Conservation (phyloP, 1,140 invertebrate species). For the Heliconius melpomene region DNA sequence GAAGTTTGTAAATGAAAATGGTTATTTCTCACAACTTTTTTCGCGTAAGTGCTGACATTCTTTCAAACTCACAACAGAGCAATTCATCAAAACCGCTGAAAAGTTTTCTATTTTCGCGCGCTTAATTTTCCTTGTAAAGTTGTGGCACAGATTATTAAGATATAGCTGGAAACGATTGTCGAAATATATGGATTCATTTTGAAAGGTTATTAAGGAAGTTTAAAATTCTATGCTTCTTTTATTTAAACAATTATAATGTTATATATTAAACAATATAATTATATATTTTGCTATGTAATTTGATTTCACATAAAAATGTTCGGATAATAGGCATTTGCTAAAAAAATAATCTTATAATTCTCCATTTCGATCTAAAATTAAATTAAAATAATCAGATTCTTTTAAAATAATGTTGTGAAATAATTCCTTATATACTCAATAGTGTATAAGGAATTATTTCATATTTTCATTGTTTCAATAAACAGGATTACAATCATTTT, state of each 20-base stretch:
- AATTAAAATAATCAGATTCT: too few species aligned
- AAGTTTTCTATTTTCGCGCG: conserved; percentile 53
- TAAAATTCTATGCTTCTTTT: not conserved
- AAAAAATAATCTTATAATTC: too few species aligned
- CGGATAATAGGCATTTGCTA: too few species aligned
- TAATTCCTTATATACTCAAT: too few species aligned
- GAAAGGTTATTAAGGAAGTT: not conserved
- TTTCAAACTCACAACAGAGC: conserved; percentile 51
- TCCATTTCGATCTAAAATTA: too few species aligned
- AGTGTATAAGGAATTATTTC: too few species aligned
- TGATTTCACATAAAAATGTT: too few species aligned
- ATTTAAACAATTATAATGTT: too few species aligned
- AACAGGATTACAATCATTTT: not conserved
- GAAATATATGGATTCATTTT: not conserved
- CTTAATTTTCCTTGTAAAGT: conserved; percentile 44
- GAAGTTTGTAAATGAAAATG: conserved; percentile 38
- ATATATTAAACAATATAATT: too few species aligned
- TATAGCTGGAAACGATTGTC: conserved; percentile 14
- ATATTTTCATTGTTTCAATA: too few species aligned
- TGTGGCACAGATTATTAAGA: conserved; percentile 36
- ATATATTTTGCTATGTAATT: too few species aligned
- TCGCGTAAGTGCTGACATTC: conserved; percentile 43
- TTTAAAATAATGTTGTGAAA: too few species aligned
- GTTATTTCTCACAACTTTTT: conserved; percentile 36
- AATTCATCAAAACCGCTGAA: conserved; percentile 54